Evolutionary conservation across 2,888 invertebrate species (phyloP), one percentile per base, ranked within the genome.

Genomic region (Anticlea derivata): DNA sequence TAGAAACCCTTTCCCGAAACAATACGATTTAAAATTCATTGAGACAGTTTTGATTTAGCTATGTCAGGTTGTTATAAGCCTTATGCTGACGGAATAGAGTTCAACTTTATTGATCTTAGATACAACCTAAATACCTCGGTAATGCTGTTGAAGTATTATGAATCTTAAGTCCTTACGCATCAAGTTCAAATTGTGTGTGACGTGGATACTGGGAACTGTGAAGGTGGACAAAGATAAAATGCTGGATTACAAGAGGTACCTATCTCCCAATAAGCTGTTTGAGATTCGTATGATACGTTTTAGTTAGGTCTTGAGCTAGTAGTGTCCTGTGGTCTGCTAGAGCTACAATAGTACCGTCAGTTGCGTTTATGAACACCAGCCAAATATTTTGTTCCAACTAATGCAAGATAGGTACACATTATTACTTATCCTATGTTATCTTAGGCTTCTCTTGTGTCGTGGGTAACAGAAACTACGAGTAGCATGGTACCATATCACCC

Each of bases 181-280:
- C 24, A 8, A 2, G 27, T 37, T 38, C 11, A 43, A 13, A 34
- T 27, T 26, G 20, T 3, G 29, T 5, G 24, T 20, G 5, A 11
- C 11, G 7, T 5, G 17, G 7, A 22, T 29, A 2, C 5, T 12
- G 4, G 24, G 6, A 26, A 17, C 10, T n/a, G 10, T 2, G 13
- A 30, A 41, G 26, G 13, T 41, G 23, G 23, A 29, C 41, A 41
- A 10, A 43, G 35, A 24, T 24, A 35, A 31, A 30, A 41, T 35
- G 22, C 11, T n/a, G 37, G 30, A 38, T 37, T 30, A 49, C 41
- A 49, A 37, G 49, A 30, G 13, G 8, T 22, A 12, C 37, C n/a
- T n/a, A n/a, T n/a, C n/a, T n/a, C n/a, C 26, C 34, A 7, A 48
- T 43, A 37, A 35, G 26, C 12, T 17, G 27, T 34, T 35, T 41